Conservation (phyloP, 2,113 vertebrate genomes). For the Leiothrix lutea region DNA sequence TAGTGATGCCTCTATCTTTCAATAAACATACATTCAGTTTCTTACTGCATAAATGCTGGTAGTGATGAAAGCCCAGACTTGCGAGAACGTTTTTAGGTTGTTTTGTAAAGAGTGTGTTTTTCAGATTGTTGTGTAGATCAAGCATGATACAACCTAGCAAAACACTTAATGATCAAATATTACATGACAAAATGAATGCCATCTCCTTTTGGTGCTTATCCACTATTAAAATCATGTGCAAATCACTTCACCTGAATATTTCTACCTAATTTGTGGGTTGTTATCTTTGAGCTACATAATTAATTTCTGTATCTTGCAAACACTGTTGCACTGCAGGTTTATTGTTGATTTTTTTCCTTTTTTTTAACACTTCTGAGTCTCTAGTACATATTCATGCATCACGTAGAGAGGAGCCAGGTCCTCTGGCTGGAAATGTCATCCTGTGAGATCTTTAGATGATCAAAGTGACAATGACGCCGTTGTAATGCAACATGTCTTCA, state of each 20-base stretch:
- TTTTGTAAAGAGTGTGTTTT: background rate
- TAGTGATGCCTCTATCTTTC: background rate
- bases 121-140: background rate
- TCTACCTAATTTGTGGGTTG: constrained; percentile 26
- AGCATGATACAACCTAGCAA: background rate
- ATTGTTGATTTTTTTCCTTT: background rate
- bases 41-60: background rate
- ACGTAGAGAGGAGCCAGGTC: background rate
- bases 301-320: constrained; percentile 43
- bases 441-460: constrained; percentile 26
- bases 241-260: constrained; percentile 57
- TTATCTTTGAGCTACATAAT: constrained; percentile 28
- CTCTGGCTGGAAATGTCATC: constrained; percentile 13
- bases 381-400: background rate
- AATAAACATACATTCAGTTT: background rate
- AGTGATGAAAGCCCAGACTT: background rate
- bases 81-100: background rate
- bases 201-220: constrained; percentile 23
- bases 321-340: background rate
- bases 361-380: background rate
- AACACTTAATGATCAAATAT: constrained; percentile 26
- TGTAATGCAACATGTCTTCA: background rate
- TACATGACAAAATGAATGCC: constrained; percentile 12
- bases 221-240: constrained; percentile 25
- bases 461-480: constrained; percentile 50